Percentiles rank a stretch among this genome's conserved stretches.
Conservation (phyloP, 2,888 invertebrate genomes). For the Falcaria lacertinaria region DNA sequence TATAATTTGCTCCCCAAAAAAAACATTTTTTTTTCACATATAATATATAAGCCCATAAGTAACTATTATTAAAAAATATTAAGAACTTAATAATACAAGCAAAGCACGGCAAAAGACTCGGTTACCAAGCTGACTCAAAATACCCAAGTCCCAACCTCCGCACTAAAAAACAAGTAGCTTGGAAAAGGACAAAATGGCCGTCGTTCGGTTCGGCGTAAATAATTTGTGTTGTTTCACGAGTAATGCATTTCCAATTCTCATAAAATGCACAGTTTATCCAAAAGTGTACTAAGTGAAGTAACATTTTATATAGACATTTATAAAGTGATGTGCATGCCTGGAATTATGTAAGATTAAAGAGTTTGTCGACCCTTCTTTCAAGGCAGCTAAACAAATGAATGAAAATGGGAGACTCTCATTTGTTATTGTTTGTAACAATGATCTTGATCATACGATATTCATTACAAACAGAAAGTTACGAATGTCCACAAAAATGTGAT, state of each 20-base stretch:
- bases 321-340: constrained; percentile 28
- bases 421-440: constrained; percentile 63
- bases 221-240: constrained; percentile 49
- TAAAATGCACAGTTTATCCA: constrained; percentile 49
- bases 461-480: constrained; percentile 56
- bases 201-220: constrained; percentile 51
- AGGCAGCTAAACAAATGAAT: constrained; percentile 61
- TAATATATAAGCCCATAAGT: too few relatives aligned
- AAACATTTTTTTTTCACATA: too few relatives aligned
- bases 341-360: constrained; percentile 68
- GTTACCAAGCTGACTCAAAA: background rate
- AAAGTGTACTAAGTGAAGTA: constrained; percentile 45
- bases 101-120: background rate
- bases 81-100: too few relatives aligned
- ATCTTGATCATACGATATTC: constrained; percentile 46
- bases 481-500: constrained; percentile 84
- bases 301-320: constrained; percentile 30
- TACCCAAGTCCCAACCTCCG: background rate
- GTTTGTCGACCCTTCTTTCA: constrained; percentile 42
- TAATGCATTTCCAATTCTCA: constrained; percentile 23
- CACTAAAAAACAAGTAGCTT: constrained; percentile 2
- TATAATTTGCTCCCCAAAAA: too few relatives aligned
- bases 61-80: too few relatives aligned
- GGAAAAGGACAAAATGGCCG: constrained; percentile 63
- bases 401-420: constrained; percentile 73